Conservation (phyloP, 2,888 invertebrate genomes). For the Epiblema foenella region DNA sequence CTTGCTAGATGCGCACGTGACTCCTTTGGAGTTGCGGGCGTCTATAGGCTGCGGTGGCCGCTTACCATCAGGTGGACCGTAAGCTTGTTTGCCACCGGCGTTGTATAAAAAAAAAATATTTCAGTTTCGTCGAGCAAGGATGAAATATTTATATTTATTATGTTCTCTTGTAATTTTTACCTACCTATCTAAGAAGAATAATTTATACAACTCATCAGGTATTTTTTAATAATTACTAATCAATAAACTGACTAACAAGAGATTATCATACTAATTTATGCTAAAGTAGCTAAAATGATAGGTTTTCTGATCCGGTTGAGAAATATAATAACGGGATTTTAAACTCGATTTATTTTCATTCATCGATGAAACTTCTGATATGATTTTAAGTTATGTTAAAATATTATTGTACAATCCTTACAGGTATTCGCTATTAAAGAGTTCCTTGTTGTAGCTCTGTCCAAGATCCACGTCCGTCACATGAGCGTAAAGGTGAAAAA, state of each 20-base stretch:
- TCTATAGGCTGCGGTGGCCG: too few species aligned
- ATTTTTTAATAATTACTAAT: background rate
- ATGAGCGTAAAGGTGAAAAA: too few species aligned
- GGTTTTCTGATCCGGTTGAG: background rate
- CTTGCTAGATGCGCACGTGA: too few species aligned
- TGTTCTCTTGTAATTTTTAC: background rate
- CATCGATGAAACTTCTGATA: background rate
- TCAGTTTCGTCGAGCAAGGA: background rate
- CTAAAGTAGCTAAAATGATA: background rate
- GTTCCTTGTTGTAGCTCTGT: too few species aligned
- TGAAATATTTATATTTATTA: background rate
- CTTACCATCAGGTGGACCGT: too few species aligned
- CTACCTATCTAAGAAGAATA: background rate
- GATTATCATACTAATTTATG: background rate
- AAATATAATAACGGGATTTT: background rate
- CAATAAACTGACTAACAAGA: background rate
- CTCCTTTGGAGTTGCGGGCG: too few species aligned
- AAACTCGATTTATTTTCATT: background rate
- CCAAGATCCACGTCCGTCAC: too few species aligned
- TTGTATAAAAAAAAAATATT: background rate
- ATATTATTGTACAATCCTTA: too few species aligned
- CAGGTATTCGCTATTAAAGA: too few species aligned
- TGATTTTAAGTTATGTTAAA: background rate
- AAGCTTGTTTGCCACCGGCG: too few species aligned
- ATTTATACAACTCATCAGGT: background rate